Base-by-base conservation (phyloP, 2,113 vertebrate species). In the Tyrannus savana region DNA sequence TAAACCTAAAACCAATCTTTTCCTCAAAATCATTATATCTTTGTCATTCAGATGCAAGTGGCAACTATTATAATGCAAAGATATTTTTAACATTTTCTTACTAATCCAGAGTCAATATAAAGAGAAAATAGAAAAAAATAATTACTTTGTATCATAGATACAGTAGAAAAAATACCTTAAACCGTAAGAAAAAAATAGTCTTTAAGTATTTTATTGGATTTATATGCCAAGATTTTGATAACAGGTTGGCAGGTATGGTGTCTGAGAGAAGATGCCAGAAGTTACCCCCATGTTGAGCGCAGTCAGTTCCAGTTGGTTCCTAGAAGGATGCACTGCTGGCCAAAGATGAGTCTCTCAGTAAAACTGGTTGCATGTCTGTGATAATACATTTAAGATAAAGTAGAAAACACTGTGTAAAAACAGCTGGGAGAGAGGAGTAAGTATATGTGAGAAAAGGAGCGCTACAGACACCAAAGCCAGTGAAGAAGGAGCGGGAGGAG, bases 381-480 rank as follows among this genome's bases (percentile, higher is more conserved):
- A 60, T 10, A 67, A 41, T 23, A 27, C 16, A 27, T 27, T 71
- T 56, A 37, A 67, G 33, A 76, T 3, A 47, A 8, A 3, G 7
- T 52, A 10, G 72, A 66, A 73, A 28, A 13, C 10, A 24, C 22
- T 19, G 30, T 41, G 5, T 18, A 30, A 33, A 41, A 37, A 3
- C 27, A 58, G 12, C 22, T 59, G 23, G 44, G 27, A 33, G 33
- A 33, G 6, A 49, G 12, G 22, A 37, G 27, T 14, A 27, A 74
- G 18, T 28, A 23, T 19, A 19, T 37, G 10, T 17, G 59, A 59
- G 52, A 44, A 6, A 39, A 28, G 25, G 27, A 81, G 44, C 14
- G 14, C 12, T 25, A 28, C 42, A 58, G 22, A 33, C 7, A 37
- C 6, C 5, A 31, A 3, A 7, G 17, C 3, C 31, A 1, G 0